These are phyloP conservation scores for Daktulosphaira vitifoliae DNA, from an alignment of 1,140 invertebrate species.

Conservation along the genomic window DNA sequence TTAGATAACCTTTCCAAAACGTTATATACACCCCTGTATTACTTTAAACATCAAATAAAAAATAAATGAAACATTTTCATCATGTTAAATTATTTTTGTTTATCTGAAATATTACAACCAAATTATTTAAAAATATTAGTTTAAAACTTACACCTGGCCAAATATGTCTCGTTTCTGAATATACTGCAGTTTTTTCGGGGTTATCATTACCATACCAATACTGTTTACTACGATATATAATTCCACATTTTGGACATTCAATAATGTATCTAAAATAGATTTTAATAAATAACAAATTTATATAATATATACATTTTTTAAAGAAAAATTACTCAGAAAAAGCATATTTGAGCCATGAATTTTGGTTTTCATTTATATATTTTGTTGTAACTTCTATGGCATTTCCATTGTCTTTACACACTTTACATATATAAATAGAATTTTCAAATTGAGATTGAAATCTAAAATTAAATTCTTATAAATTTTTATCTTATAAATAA, in stretches of 20 bases:
- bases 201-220: slow-evolving; percentile 79
- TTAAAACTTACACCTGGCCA: slow-evolving; percentile 59
- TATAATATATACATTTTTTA: slow-evolving; percentile 1
- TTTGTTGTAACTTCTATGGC: slow-evolving; percentile 56
- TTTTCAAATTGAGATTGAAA: slow-evolving; percentile 76
- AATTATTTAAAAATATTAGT: no score
- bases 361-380: slow-evolving; percentile 51
- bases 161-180: slow-evolving; percentile 66
- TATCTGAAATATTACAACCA: no score
- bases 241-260: slow-evolving; percentile 70
- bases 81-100: no score
- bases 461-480: slow-evolving; percentile 42
- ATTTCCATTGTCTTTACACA: slow-evolving; percentile 52
- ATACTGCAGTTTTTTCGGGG: slow-evolving; percentile 58
- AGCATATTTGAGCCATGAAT: slow-evolving; percentile 64
- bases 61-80: no score
- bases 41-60: no score
- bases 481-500: background rate
- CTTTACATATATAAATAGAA: slow-evolving; percentile 63
- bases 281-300: background rate
- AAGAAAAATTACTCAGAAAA: slow-evolving; percentile 58
- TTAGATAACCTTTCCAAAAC: no score
- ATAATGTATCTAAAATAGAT: slow-evolving; percentile 52
- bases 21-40: no score
- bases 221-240: slow-evolving; percentile 71